A percentile compares a stretch with the other conserved stretches of the same genome.
phyloP scores from a whole-genome alignment of 2,888 invertebrate species.

The Himalopsyche kuldschensis region DNA sequence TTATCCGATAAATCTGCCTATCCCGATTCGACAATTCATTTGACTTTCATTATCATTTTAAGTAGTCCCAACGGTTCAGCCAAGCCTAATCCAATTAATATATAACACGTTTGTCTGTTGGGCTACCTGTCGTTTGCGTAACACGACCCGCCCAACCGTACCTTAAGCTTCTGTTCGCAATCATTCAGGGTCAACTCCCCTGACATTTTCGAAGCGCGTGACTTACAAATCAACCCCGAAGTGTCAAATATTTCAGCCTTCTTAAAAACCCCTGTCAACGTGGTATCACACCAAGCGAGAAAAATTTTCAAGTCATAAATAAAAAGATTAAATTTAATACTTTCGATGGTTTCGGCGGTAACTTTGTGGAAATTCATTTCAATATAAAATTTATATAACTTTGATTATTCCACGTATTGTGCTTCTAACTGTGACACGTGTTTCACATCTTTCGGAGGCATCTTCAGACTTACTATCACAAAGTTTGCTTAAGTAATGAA shows the following conservation, averaged over 20 bases:
- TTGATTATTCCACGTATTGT: too few species aligned
- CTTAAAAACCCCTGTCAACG: neutral
- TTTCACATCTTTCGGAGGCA: too few species aligned
- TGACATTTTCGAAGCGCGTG: neutral
- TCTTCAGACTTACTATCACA: too few species aligned
- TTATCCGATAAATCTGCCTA: neutral
- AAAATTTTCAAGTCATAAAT: neutral
- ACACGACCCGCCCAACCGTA: neutral
- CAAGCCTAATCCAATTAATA: neutral
- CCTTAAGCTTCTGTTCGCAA: neutral
- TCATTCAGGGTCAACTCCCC: neutral
- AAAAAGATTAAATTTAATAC: too few species aligned
- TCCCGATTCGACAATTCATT: neutral
- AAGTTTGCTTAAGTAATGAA: too few species aligned
- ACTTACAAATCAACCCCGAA: neutral
- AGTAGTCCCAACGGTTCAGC: neutral
- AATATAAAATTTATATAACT: too few species aligned
- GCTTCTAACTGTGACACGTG: too few species aligned
- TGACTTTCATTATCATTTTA: neutral
- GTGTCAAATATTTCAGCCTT: neutral
- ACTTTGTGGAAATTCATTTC: too few species aligned
- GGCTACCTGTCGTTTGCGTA: neutral
- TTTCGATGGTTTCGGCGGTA: too few species aligned
- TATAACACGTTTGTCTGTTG: neutral
- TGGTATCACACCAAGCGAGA: neutral